These are phyloP conservation scores for Drosophila ficusphila DNA, from an alignment of 1,140 invertebrate genomes.

Conservation along the genomic window DNA sequence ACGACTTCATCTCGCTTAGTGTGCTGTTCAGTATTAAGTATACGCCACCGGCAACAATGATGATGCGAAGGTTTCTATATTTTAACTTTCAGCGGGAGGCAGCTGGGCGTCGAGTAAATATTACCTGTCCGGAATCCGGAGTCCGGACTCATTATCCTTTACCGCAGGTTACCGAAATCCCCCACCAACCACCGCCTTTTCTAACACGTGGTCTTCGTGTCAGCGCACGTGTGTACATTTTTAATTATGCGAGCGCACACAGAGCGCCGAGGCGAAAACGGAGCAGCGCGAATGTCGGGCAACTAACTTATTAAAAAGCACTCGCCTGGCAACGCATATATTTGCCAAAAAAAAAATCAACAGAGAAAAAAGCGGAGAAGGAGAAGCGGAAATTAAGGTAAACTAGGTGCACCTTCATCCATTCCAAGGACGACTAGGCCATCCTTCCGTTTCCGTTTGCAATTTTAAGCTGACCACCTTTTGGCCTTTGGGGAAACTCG, in stretches of 20 bases:
- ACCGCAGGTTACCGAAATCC: neutral
- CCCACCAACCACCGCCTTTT: neutral
- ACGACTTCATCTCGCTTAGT: neutral
- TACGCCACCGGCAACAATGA: slow-evolving; percentile 11
- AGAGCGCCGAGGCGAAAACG: slow-evolving; percentile 24
- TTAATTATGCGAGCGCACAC: slow-evolving; percentile 72
- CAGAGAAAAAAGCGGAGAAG: too few species aligned
- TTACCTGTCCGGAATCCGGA: neutral
- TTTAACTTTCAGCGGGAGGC: slow-evolving; percentile 7
- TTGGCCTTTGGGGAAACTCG: slow-evolving; percentile 9
- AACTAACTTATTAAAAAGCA: slow-evolving; percentile 75
- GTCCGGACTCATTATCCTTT: neutral
- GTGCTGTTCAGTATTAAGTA: slow-evolving; percentile 9
- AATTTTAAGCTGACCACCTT: slow-evolving; percentile 56
- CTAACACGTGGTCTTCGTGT: slow-evolving; percentile 21
- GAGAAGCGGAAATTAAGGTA: slow-evolving; percentile 55
- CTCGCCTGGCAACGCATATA: slow-evolving; percentile 52
- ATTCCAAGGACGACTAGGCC: neutral
- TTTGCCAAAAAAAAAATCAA: slow-evolving; percentile 64
- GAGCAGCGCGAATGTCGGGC: slow-evolving; percentile 52
- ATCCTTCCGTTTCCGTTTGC: slow-evolving; percentile 1
- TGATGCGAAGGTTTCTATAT: slow-evolving; percentile 15
- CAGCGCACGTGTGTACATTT: slow-evolving; percentile 69
- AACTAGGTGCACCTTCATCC: slow-evolving; percentile 19
- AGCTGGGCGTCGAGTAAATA: slow-evolving; percentile 20